Base-by-base conservation (phyloP, 1,140 invertebrate genomes). In the Agrypnia vestita region DNA sequence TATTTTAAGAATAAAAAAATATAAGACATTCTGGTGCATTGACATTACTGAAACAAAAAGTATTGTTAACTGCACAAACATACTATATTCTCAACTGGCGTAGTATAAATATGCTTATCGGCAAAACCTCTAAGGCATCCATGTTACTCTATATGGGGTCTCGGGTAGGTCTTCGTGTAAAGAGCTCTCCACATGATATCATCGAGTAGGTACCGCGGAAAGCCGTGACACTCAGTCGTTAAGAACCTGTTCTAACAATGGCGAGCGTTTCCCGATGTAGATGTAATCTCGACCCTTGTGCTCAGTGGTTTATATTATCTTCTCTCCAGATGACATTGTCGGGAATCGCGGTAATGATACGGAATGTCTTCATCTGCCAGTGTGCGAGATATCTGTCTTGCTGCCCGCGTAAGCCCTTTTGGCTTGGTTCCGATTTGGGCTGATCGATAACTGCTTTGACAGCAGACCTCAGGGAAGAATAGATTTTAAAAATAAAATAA, bases 121-220 rank as follows among this genome's bases (percentile, higher is more conserved):
- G 61, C 61, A 19, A 64, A 64, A 64, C 61, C 61, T 64, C 61
- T 64, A 64, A 64, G 35, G 61, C 61, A 25, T 64, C 35, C 61
- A 64, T 64, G 61, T 64, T 43, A 12, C 19, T 25, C 21, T 35
- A 15, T 25, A 25, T 19, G 61, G 19, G 35, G 61, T 64, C 61
- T 64, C 13, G 13, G 61, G 35, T 64, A 43, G 10, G 8, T 43
- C 35, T 35, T 25, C 35, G 11, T 43, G 25, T 6, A 44, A 64
- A 43, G 61, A 21, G 55, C 55, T 59, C 55, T 12, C 12, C 7
- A 59, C 4, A 15, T 21, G 17, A 19, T 11, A 7, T 15, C 17
- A 19, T 19, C 15, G 4, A 1, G n/a, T n/a, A n/a, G n/a, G 55
- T 7, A 59, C 3, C 55, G 15, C n/a, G 55, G 8, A 59, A 21